Evolutionary conservation across 2,888 invertebrate species (phyloP).

Genomic region (Alloplasta piceator): DNA sequence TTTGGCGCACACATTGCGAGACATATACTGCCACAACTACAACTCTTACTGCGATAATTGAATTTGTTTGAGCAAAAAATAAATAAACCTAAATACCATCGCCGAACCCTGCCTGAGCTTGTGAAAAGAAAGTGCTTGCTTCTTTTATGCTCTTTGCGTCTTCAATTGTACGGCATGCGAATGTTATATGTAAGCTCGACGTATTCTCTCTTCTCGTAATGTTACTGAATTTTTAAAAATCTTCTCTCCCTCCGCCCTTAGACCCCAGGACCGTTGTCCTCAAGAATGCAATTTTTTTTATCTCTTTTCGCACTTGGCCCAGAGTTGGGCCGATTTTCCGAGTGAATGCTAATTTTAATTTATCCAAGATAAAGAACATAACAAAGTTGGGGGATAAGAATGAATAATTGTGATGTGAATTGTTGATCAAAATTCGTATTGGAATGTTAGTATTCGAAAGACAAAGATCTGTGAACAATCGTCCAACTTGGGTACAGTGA

Average conservation of each 20-base stretch:
- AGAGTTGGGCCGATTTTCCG: constrained; percentile 27
- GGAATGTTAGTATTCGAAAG: background rate
- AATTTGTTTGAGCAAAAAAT: constrained; percentile 27
- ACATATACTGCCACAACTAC: constrained; percentile 23
- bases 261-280: constrained; percentile 6
- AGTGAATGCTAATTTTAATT: background rate
- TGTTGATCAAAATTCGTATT: background rate
- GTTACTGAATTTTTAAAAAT: constrained; percentile 16
- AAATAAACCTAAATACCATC: constrained; percentile 16
- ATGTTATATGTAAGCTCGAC: constrained; percentile 47
- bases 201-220: constrained; percentile 27
- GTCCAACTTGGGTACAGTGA: constrained; percentile 30
- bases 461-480: constrained; percentile 9
- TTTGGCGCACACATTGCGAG: constrained; percentile 55
- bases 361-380: background rate
- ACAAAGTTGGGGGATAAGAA: background rate
- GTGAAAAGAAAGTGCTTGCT: constrained; percentile 75
- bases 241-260: constrained; percentile 17
- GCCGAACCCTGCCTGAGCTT: constrained; percentile 75
- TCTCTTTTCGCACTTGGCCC: background rate
- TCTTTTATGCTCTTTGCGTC: constrained; percentile 68
- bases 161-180: background rate
- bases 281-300: constrained; percentile 31
- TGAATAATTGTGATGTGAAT: background rate
- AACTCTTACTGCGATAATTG: constrained; percentile 25